Evolutionary conservation across 2,888 invertebrate genomes (phyloP).

Genomic region (Tenthredo distinguenda): DNA sequence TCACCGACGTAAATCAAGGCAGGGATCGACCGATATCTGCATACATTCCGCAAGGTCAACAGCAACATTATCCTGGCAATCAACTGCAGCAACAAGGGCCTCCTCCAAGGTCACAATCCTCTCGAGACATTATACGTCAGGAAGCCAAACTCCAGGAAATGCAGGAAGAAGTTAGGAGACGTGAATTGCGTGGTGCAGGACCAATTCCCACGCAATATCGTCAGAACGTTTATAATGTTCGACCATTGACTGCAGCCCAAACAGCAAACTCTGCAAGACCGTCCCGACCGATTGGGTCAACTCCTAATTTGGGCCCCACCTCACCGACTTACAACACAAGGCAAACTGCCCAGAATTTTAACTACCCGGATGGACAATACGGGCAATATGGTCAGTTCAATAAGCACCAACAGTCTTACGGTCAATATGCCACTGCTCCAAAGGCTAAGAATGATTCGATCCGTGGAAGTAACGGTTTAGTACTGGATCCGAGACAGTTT

Average conservation of each 20-base stretch:
- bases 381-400: constrained; percentile 70
- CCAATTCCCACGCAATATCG: constrained; percentile 69
- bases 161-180: constrained; percentile 88
- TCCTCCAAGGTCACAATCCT: constrained; percentile 78
- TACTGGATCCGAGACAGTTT: constrained; percentile 51
- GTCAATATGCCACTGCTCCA: constrained; percentile 64
- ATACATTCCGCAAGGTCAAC: constrained; percentile 75
- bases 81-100: constrained; percentile 70
- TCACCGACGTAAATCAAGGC: constrained; percentile 76
- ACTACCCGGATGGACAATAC: constrained; percentile 69
- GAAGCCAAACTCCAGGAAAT: constrained; percentile 88
- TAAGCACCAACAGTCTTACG: constrained; percentile 64
- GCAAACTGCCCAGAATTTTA: constrained; percentile 63
- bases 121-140: constrained; percentile 79
- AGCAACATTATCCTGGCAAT: constrained; percentile 64
- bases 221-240: constrained; percentile 65
- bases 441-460: constrained; percentile 66
- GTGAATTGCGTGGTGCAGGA: constrained; percentile 75
- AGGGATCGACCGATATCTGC: constrained; percentile 82
- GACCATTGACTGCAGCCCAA: constrained; percentile 68
- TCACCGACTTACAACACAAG: constrained; percentile 65
- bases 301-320: constrained; percentile 69
- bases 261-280: constrained; percentile 65
- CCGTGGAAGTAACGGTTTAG: constrained; percentile 55
- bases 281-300: constrained; percentile 72